Evolutionary conservation across 53 echinoderm and acorn worm species (phyloP), one percentile per base, ranked within the genome.

Genomic region (Actinopyga echinites): DNA sequence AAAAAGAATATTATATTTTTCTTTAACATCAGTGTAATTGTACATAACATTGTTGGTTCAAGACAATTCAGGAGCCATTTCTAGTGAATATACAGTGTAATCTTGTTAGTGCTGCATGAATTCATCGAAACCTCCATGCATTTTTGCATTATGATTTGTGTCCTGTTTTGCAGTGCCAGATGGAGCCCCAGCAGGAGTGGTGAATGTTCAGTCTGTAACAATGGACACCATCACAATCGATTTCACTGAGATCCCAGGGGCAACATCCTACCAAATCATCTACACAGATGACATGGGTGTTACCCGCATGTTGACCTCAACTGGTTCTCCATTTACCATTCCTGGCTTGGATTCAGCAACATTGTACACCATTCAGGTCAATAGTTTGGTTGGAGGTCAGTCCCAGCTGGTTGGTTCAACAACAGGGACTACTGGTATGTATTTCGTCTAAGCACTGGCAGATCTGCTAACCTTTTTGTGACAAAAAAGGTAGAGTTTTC

Each of bases 211-310:
- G 21, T 80, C 81, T 10, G 13, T 61, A n/a, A 61, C 81, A 26
- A 62, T 38, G 4, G 62, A 62, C 29, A 21, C 81, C 6, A 62
- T 80, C 81, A 80, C 81, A 9, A 61, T 80, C 12, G 36, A 21
- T n/a, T 80, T 33, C 13, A 80, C 60, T 2, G 45, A 38, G 21
- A 79, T 56, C 4, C 36, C 32, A 37, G 60, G 63, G n/a, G 81
- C 81, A 22, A 38, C 60, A 3, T 59, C 81, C 38, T 80, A 80
- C 12, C 21, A 80, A 17, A 61, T 80, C 40, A 80, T 62, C 32
- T 80, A 80, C 22, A 17, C 23, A 2, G 45, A 62, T 56, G 57
- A 24, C 3, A 17, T 23, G 8, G 81, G 81, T 6, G 28, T 59
- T 0, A 80, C 36, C 63, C 23, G 28, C 23, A 80, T 37, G 36